These are phyloP conservation scores for Ondatra zibethicus DNA, from an alignment of 2,113 vertebrate genomes.

Conservation along the genomic window DNA sequence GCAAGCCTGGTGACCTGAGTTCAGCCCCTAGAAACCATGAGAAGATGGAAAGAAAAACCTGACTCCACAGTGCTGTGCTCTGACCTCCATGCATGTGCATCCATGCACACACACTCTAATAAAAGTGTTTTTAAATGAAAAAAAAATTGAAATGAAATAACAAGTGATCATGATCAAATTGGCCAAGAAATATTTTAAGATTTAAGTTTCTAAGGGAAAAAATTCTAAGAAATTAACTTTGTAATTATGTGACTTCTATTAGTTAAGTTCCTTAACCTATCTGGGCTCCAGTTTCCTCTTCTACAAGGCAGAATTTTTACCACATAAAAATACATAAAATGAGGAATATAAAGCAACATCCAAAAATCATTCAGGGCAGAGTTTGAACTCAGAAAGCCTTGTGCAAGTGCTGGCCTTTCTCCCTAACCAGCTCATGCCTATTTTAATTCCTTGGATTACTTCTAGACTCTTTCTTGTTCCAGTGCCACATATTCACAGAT, in stretches of 20 bases:
- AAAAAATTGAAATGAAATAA: conserved; percentile 6
- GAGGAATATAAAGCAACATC: neutral
- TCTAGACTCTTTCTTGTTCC: conserved; percentile 14
- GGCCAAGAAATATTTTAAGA: neutral
- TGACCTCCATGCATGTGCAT: neutral
- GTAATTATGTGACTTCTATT: neutral
- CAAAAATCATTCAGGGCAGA: neutral
- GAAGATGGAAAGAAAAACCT: neutral
- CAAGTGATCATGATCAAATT: neutral
- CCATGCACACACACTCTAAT: neutral
- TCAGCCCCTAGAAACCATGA: neutral
- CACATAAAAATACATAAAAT: too few species aligned
- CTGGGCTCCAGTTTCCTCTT: neutral
- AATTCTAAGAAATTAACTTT: conserved; percentile 26
- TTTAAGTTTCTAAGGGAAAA: conserved; percentile 14
- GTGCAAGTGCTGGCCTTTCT: neutral
- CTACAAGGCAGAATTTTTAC: neutral
- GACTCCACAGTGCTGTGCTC: neutral
- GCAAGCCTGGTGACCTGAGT: neutral
- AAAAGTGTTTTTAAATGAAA: neutral
- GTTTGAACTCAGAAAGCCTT: conserved; percentile 3
- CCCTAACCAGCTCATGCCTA: neutral
- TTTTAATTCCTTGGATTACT: neutral
- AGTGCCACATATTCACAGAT: neutral
- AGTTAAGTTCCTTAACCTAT: conserved; percentile 8